Conservation (phyloP, 2,888 invertebrate genomes). For the Lasioglossum villosulum region DNA sequence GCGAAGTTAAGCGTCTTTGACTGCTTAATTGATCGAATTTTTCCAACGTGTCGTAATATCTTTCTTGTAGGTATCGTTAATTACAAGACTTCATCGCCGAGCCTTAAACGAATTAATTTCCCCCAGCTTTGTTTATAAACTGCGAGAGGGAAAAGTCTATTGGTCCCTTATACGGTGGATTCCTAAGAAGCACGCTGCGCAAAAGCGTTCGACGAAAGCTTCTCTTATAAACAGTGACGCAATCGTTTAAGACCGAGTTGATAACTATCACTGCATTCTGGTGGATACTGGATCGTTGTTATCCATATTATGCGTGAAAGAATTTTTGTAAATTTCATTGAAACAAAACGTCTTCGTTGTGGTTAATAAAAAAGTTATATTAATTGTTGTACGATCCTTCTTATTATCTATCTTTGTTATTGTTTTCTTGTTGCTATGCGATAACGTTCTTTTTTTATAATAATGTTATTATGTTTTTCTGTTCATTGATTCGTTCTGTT, state of each 20-base stretch:
- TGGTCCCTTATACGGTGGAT: neutral
- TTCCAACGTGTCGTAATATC: slow-evolving; percentile 27
- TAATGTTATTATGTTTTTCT: no score
- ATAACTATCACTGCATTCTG: neutral
- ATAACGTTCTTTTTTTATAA: no score
- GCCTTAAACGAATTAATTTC: slow-evolving; percentile 15
- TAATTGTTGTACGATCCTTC: no score
- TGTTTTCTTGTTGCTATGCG: no score
- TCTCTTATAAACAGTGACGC: neutral
- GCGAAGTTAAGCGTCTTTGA: slow-evolving; percentile 7
- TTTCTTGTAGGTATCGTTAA: slow-evolving; percentile 12
- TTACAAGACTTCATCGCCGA: neutral
- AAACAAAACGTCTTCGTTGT: neutral
- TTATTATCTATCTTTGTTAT: no score
- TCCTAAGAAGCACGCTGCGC: neutral
- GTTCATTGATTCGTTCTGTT: no score
- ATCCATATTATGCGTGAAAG: neutral
- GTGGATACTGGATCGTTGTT: neutral
- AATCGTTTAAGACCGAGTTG: neutral
- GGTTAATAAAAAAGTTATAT: neutral
- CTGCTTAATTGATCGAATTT: slow-evolving; percentile 38
- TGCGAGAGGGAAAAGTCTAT: neutral
- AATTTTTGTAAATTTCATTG: neutral
- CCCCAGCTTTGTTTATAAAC: neutral
- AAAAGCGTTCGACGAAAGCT: neutral